These are phyloP conservation scores for Stegodyphus dumicola DNA, from an alignment of 1,140 invertebrate genomes.

Conservation along the genomic window DNA sequence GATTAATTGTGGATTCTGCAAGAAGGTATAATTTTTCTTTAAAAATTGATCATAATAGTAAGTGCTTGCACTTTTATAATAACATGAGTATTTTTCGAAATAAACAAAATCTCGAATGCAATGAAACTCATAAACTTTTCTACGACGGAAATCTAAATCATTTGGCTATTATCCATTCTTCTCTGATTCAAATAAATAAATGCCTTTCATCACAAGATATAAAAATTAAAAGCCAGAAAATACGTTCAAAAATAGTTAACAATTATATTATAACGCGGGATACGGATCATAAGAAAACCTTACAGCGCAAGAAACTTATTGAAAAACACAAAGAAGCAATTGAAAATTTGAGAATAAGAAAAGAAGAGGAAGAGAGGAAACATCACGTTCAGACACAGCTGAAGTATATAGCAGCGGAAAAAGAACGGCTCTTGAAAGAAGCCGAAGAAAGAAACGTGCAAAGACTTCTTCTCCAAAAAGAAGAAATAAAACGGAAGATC, in stretches of 20 bases:
- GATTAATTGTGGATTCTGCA: constrained; percentile 91
- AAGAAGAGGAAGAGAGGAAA: constrained; percentile 34
- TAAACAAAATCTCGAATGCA: constrained; percentile 90
- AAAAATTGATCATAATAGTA: constrained; percentile 83
- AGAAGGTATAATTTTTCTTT: constrained; percentile 96
- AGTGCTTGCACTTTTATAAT: constrained; percentile 90
- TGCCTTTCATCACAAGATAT: constrained; percentile 83
- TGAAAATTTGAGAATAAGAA: constrained; percentile 61
- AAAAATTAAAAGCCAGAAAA: constrained; percentile 77
- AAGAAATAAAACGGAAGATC: constrained; percentile 20
- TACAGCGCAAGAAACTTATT: constrained; percentile 92
- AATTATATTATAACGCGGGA: no score
- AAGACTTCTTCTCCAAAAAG: neutral
- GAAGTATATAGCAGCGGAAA: constrained; percentile 13
- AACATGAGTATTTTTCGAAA: constrained; percentile 91
- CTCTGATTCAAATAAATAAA: constrained; percentile 81
- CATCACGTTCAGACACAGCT: neutral
- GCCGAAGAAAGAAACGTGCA: constrained; percentile 27
- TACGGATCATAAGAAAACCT: constrained; percentile 86
- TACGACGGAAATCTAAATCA: neutral
- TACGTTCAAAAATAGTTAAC: constrained; percentile 76
- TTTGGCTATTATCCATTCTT: constrained; percentile 87
- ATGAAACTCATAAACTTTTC: constrained; percentile 93
- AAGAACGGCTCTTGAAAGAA: constrained; percentile 27
- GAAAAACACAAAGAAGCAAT: constrained; percentile 95